phyloP scores from a whole-genome alignment of 2,888 invertebrate species.

The Dioctria linearis region DNA sequence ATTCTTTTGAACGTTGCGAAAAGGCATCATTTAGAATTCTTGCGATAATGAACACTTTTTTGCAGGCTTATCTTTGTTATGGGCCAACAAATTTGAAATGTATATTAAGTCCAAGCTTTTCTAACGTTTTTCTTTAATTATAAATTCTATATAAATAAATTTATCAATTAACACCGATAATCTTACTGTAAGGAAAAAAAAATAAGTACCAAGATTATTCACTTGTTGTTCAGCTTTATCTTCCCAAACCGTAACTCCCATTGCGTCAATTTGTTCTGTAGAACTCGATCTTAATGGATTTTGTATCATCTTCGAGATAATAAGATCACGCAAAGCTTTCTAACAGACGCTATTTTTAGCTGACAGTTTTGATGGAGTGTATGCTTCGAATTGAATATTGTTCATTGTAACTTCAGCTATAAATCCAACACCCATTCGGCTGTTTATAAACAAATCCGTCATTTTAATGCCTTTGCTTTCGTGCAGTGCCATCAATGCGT shows the following conservation, averaged over 20 bases:
- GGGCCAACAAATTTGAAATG: too few relatives aligned
- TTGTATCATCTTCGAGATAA: slow-evolving; percentile 72
- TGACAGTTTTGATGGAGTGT: slow-evolving; percentile 69
- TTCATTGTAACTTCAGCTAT: slow-evolving; percentile 76
- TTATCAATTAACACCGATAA: too few relatives aligned
- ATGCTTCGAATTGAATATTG: slow-evolving; percentile 75
- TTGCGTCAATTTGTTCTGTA: slow-evolving; percentile 60
- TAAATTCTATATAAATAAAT: too few relatives aligned
- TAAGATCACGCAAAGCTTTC: slow-evolving; percentile 81
- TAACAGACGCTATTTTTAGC: slow-evolving; percentile 87
- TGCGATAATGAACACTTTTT: too few relatives aligned
- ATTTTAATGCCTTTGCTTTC: slow-evolving; percentile 76
- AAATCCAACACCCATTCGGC: slow-evolving; percentile 69
- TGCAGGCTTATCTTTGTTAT: too few relatives aligned
- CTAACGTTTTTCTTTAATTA: too few relatives aligned
- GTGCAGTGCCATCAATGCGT: slow-evolving; percentile 89
- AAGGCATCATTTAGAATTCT: too few relatives aligned
- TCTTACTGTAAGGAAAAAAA: background rate
- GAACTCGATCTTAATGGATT: slow-evolving; percentile 60
- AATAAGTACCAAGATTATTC: slow-evolving; percentile 1
- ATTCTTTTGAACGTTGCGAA: background rate
- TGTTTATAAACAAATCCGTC: slow-evolving; percentile 66
- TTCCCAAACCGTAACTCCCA: background rate
- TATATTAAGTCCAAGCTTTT: too few relatives aligned
- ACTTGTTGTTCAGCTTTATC: slow-evolving; percentile 35